A percentile compares a stretch with the other conserved stretches of the same genome.
Conservation (phyloP, 2,113 vertebrate genomes). For the Onychorhynchus coronatus region DNA sequence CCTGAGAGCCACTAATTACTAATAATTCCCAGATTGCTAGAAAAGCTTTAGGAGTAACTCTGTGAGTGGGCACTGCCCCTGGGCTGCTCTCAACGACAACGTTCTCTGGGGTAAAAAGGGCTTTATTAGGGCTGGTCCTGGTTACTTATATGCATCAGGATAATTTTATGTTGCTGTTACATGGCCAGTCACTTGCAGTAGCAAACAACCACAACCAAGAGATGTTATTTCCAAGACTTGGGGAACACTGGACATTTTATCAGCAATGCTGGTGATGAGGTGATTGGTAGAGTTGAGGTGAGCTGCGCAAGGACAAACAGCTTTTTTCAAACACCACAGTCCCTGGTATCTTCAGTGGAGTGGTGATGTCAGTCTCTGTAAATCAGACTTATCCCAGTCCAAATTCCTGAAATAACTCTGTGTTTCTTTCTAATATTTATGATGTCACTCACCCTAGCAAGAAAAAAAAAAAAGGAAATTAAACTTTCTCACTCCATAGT, state of each 20-base stretch:
- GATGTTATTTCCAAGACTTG: neutral
- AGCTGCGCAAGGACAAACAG: neutral
- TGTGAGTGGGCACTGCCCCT: neutral
- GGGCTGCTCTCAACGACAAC: neutral
- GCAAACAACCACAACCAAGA: neutral
- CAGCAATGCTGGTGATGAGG: neutral
- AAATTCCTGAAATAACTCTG: neutral
- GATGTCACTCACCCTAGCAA: neutral
- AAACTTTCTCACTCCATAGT: neutral
- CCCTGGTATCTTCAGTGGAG: neutral
- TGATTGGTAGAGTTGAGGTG: neutral
- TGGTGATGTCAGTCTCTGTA: neutral
- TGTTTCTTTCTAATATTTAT: neutral
- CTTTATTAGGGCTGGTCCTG: neutral
- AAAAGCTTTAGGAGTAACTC: neutral
- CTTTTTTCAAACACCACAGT: neutral
- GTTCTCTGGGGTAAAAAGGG: neutral
- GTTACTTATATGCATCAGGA: neutral
- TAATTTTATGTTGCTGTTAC: neutral
- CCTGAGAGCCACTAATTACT: neutral
- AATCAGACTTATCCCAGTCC: neutral
- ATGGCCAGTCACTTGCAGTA: rapidly evolving
- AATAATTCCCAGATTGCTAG: constrained; percentile 3
- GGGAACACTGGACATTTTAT: neutral
- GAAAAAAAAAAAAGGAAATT: neutral